Percentiles rank a stretch among this genome's conserved stretches.
Evolutionary conservation across 2,888 invertebrate species (phyloP).

Genomic region (Drosophila mayaguana): DNA sequence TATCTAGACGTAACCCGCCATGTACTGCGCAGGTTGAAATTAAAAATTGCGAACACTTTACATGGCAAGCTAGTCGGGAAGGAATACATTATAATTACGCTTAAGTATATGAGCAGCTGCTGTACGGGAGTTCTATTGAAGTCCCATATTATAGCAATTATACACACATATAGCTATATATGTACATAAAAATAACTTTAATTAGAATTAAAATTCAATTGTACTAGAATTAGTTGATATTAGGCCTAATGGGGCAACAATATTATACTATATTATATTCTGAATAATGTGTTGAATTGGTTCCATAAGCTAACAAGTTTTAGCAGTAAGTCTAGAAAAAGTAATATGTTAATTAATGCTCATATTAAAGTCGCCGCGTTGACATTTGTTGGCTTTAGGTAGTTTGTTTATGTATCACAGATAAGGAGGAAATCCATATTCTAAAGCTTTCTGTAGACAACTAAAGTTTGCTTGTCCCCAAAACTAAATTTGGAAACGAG

Average conservation of each 20-base stretch:
- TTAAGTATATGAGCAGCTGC: conserved; percentile 16
- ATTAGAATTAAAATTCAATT: not conserved
- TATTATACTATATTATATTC: not conserved
- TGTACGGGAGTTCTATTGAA: conserved; percentile 30
- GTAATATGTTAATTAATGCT: not conserved
- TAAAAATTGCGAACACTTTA: conserved; percentile 20
- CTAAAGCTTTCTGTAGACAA: not conserved
- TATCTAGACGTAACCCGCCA: conserved; percentile 9
- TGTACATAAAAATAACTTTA: not conserved
- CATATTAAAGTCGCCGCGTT: not conserved
- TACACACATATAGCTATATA: not conserved
- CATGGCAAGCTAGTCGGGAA: conserved; percentile 2
- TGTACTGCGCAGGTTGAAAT: conserved; percentile 14
- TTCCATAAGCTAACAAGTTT: not conserved
- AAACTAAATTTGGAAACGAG: not conserved
- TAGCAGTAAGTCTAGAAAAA: not conserved
- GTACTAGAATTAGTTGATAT: not conserved
- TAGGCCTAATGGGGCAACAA: not conserved
- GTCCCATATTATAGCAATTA: not conserved
- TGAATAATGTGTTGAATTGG: not conserved
- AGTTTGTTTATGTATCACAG: not conserved
- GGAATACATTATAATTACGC: conserved; percentile 13
- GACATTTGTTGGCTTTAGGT: conserved; percentile 1
- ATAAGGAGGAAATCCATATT: not conserved
- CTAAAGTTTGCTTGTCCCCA: not conserved